Percentiles rank a stretch among this genome's conserved stretches.
These are phyloP conservation scores for Hololepta plana DNA, from an alignment of 2,888 invertebrate genomes.

Conservation along the genomic window DNA sequence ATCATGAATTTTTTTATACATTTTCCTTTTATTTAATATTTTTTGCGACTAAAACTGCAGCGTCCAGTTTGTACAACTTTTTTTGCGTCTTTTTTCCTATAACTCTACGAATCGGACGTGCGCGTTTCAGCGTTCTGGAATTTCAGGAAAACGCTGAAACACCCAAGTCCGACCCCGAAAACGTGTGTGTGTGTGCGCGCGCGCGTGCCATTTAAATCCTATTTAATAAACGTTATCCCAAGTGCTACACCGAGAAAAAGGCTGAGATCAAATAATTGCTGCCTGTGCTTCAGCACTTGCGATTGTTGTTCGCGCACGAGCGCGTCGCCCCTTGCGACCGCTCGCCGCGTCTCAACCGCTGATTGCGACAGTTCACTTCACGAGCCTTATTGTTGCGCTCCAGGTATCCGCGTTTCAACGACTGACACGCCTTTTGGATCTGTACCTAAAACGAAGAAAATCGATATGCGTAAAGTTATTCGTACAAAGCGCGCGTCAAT, in stretches of 20 bases:
- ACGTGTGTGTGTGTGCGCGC: too few species aligned
- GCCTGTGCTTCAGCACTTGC: slow-evolving; percentile 29
- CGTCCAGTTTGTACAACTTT: too few species aligned
- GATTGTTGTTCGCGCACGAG: slow-evolving; percentile 33
- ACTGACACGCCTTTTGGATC: slow-evolving; percentile 24
- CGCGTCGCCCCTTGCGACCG: slow-evolving; percentile 27
- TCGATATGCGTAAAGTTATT: not conserved
- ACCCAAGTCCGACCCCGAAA: too few species aligned
- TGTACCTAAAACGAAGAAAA: slow-evolving; percentile 21
- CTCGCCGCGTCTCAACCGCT: slow-evolving; percentile 28
- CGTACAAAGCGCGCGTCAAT: not conserved
- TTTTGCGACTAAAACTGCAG: too few species aligned
- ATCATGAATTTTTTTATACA: too few species aligned
- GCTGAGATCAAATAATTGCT: slow-evolving; percentile 23
- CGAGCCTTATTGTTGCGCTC: slow-evolving; percentile 33
- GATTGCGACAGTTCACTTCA: slow-evolving; percentile 30
- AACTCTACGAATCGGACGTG: too few species aligned
- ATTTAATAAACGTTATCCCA: slow-evolving; percentile 9
- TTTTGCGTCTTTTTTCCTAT: too few species aligned
- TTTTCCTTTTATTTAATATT: too few species aligned
- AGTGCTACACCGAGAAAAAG: too few species aligned
- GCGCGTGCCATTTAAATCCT: too few species aligned
- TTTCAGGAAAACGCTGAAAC: too few species aligned
- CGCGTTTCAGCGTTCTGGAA: too few species aligned
- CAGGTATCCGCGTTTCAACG: slow-evolving; percentile 25